phyloP scores from a whole-genome alignment of 1,140 invertebrate genomes.

The Protaetia brevitarsis region DNA sequence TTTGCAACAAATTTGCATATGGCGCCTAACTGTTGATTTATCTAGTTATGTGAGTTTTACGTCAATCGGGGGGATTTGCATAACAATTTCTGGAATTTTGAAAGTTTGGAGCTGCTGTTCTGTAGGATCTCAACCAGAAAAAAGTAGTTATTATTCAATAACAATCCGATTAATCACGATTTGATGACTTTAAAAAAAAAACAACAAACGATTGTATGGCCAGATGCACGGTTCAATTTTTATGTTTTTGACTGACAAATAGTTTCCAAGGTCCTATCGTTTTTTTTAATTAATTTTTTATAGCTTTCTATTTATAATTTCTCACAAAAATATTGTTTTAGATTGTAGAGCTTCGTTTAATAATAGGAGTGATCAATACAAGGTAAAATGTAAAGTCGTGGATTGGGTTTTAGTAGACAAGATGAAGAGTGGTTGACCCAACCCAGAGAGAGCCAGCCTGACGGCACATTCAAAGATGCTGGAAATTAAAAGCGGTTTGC shows the following conservation, averaged over 20 bases:
- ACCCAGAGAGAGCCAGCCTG: too few species aligned
- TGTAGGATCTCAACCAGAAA: background rate
- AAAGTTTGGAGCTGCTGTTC: background rate
- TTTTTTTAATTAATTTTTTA: background rate
- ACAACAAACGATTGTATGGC: background rate
- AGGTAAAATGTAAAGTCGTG: too few species aligned
- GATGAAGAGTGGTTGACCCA: too few species aligned
- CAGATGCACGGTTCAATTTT: background rate
- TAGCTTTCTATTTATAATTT: too few species aligned
- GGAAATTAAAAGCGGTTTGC: too few species aligned
- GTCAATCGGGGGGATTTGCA: conserved; percentile 2
- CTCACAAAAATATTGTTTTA: too few species aligned
- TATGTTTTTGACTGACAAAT: background rate
- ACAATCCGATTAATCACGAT: background rate
- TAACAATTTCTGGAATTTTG: conserved; percentile 10
- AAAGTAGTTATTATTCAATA: conserved; percentile 6
- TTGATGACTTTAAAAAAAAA: background rate
- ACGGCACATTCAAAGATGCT: too few species aligned
- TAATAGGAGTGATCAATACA: too few species aligned
- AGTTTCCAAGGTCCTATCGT: background rate
- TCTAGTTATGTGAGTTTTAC: conserved; percentile 9
- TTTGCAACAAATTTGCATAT: conserved; percentile 7
- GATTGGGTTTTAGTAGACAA: too few species aligned
- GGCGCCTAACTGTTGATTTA: conserved; percentile 17
- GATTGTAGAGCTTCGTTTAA: too few species aligned